Base-by-base conservation (phyloP, 2,797 vertebrate genomes). In the Xiphorhynchus erythropygius region DNA sequence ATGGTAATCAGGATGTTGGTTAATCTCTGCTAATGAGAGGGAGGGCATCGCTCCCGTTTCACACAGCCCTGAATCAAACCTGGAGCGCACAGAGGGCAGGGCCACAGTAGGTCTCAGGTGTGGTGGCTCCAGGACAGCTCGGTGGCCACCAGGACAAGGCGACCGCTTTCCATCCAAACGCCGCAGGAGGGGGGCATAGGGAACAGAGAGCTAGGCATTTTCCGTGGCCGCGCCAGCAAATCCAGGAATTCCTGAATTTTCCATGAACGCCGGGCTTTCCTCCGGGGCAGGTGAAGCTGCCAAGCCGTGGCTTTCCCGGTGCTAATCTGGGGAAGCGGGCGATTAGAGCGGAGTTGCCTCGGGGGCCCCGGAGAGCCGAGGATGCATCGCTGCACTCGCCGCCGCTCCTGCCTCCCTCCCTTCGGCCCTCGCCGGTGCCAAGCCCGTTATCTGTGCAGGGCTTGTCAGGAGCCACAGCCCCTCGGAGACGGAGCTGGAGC, bases 201-300 rank as follows among this genome's bases (percentile, higher is more conserved):
- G 24, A 62, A 10, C 17, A 7, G 18, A 37, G 1, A 13, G 14
- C 30, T 1, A 32, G 12, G 18, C 57, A 5, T 64, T 41, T 74
- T 46, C 50, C 49, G 44, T 87, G 2, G 33, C 47, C 4, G 2
- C 2, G 14, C 52, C 10, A 74, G 6, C 28, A 49, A 63, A 90
- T 11, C 35, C 76, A 79, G 62, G 79, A 83, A 91, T 89, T 88
- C 90, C 65, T 76, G 55, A 92, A n/a, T 90, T 91, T 95, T 91
- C 86, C 65, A 27, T 13, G 7, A 3, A 28, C 11, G 13, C 28
- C 13, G 50, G 74, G 71, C 59, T 77, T 75, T 77, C 53, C 2
- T 16, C 79, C 71, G 6, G 68, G 80, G 71, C 73, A 57, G 56
- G 69, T 41, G 60, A 60, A 83, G 80, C 76, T 93, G 93, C 79